These are phyloP conservation scores for Benitochromis conjunctus DNA, from an alignment of 2,113 vertebrate genomes.

Conservation along the genomic window DNA sequence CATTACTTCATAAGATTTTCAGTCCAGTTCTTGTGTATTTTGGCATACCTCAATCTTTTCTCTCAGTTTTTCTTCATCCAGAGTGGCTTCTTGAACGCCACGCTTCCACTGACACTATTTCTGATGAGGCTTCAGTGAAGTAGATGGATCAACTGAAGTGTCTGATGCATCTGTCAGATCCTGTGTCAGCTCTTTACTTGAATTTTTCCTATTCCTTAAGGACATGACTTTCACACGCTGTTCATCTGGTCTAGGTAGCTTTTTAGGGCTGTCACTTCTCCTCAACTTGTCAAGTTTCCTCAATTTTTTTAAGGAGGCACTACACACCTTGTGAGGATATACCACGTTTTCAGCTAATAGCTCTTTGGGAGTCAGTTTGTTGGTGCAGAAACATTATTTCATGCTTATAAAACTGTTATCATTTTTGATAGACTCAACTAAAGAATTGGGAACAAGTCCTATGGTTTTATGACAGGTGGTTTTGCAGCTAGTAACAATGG, in stretches of 20 bases:
- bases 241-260: neutral
- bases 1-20: neutral
- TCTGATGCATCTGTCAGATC: neutral
- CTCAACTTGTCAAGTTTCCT: neutral
- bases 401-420: neutral
- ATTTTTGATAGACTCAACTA: neutral
- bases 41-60: neutral
- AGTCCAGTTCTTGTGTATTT: neutral
- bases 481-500: neutral
- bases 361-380: neutral
- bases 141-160: neutral
- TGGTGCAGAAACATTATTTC: neutral
- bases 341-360: neutral
- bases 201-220: neutral
- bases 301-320: neutral
- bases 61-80: neutral
- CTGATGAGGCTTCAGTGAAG: neutral
- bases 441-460: neutral
- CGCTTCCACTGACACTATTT: neutral
- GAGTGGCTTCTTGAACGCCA: neutral
- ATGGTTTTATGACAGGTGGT: neutral
- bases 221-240: neutral
- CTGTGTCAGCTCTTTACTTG: neutral
- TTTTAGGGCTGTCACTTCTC: neutral
- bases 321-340: neutral